Evolutionary conservation across 2,797 vertebrate species (phyloP).

Genomic region (Sebastiscus albofasciatus): DNA sequence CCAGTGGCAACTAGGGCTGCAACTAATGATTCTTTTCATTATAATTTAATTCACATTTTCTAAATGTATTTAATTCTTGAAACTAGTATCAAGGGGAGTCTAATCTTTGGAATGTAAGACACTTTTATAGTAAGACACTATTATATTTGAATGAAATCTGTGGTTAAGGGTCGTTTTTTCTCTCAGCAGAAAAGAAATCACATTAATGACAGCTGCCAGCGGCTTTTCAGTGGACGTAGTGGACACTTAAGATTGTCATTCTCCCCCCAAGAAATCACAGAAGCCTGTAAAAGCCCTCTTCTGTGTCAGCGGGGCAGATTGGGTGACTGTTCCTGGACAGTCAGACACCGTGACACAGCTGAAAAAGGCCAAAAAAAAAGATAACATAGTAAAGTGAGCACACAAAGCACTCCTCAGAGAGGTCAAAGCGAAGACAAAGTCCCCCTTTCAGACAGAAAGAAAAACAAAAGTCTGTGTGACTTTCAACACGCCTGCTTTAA

Average conservation of each 20-base stretch:
- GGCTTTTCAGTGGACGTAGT: constrained; percentile 46
- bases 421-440: constrained; percentile 76
- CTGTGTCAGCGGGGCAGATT: constrained; percentile 60
- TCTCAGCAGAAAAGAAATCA: constrained; percentile 41
- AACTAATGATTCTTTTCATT: background rate
- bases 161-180: constrained; percentile 1
- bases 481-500: constrained; percentile 67
- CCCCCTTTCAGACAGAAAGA: constrained; percentile 74
- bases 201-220: constrained; percentile 81
- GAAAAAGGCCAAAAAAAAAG: constrained; percentile 18
- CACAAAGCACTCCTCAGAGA: constrained; percentile 71
- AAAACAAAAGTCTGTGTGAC: constrained; percentile 66
- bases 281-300: constrained; percentile 58
- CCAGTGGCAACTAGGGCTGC: background rate
- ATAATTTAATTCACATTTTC: background rate
- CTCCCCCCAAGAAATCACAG: constrained; percentile 62
- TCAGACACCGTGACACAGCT: constrained; percentile 62
- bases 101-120: constrained; percentile 8
- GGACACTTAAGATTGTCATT: constrained; percentile 69
- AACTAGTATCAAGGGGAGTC: background rate
- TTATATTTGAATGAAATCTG: constrained; percentile 15
- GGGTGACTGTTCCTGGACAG: constrained; percentile 58
- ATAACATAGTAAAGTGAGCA: constrained; percentile 54
- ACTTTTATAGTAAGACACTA: background rate
- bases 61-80: background rate